A percentile compares a stretch with the other conserved stretches of the same genome.
phyloP scores from a whole-genome alignment of 2,113 vertebrate species.

The Hassar affinis region DNA sequence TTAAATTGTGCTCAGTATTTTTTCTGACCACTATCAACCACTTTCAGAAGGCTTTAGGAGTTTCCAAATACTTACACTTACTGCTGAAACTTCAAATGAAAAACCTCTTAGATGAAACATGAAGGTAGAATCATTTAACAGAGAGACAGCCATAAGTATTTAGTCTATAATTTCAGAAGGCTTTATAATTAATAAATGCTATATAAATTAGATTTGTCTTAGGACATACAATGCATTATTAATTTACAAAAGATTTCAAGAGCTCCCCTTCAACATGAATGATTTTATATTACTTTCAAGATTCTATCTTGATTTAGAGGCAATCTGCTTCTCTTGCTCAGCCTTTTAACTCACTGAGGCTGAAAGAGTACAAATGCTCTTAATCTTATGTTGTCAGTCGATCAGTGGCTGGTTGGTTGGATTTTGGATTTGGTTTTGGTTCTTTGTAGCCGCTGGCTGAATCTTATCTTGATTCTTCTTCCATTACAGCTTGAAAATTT shows the following conservation, averaged over 20 bases:
- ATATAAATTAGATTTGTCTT: not conserved
- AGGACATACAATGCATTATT: not conserved
- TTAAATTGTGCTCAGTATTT: not conserved
- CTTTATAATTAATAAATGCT: slow-evolving; percentile 6
- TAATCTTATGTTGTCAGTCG: not conserved
- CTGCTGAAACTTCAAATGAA: slow-evolving; percentile 8
- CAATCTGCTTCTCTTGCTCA: not conserved
- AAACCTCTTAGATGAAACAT: not conserved
- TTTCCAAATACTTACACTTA: not conserved
- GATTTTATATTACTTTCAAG: slow-evolving; percentile 9
- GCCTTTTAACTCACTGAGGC: not conserved
- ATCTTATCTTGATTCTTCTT: not conserved
- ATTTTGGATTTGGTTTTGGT: not conserved
- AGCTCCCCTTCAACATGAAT: not conserved
- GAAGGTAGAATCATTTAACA: not conserved
- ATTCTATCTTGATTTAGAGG: not conserved
- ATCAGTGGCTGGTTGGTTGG: not conserved
- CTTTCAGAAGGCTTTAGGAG: not conserved
- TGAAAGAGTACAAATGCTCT: not conserved
- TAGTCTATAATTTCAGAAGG: not conserved
- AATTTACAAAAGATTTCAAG: not conserved
- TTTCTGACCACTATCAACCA: no score
- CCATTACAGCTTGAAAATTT: not conserved
- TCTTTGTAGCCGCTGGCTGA: not conserved
- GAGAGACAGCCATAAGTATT: not conserved